A percentile compares a stretch with the other conserved stretches of the same genome.
These are phyloP conservation scores for Ariopsis seemanni DNA, from an alignment of 2,113 vertebrate genomes.

Conservation along the genomic window DNA sequence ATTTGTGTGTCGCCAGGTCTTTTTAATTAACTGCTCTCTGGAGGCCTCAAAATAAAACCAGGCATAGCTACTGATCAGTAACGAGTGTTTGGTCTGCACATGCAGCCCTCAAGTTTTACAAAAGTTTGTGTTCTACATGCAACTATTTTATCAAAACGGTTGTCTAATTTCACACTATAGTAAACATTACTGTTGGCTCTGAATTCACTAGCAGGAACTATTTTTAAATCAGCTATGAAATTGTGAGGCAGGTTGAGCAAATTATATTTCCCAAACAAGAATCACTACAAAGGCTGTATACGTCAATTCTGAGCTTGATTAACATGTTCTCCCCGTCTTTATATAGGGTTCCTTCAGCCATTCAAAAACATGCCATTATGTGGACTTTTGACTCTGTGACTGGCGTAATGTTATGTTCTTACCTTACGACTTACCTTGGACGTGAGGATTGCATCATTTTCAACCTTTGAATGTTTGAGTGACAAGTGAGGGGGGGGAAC, in stretches of 20 bases:
- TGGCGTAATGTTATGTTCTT: not conserved
- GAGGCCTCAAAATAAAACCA: conserved; percentile 36
- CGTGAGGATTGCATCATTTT: not conserved
- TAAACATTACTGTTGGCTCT: not conserved
- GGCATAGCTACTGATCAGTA: conserved; percentile 24
- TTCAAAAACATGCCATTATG: not conserved
- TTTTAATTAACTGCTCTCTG: conserved; percentile 46
- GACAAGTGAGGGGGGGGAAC: not conserved
- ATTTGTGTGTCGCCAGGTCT: conserved; percentile 39
- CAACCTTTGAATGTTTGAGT: not conserved
- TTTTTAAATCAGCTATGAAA: not conserved
- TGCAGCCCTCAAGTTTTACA: conserved; percentile 9
- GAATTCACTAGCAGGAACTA: not conserved
- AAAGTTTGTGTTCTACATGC: not conserved
- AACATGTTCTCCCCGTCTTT: not conserved
- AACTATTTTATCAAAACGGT: not conserved
- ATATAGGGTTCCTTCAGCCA: not conserved
- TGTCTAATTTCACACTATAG: not conserved
- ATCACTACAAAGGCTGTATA: not conserved
- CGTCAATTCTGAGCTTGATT: not conserved
- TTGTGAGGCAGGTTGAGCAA: not conserved
- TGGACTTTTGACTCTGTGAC: not conserved
- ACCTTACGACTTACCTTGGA: not conserved
- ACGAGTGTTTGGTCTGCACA: conserved; percentile 38
- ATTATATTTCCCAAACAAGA: not conserved